Conservation (phyloP, 2,888 invertebrate genomes). For the Nesidiocoris tenuis region DNA sequence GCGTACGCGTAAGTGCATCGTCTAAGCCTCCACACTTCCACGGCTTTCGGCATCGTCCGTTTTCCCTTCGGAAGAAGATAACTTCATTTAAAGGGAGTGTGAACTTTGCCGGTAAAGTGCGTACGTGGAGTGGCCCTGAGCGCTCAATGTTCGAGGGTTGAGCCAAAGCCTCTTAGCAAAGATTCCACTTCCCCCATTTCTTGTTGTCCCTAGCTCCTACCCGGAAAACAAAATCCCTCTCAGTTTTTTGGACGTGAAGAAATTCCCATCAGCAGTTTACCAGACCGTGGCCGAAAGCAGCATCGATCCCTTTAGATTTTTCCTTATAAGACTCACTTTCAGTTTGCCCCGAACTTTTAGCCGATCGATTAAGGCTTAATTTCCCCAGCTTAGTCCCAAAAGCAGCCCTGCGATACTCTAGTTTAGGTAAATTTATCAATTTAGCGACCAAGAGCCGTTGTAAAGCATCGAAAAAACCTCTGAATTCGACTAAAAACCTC, state of each 20-base stretch:
- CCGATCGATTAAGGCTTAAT: no score
- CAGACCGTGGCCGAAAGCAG: no score
- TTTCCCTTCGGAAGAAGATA: constrained; percentile 10
- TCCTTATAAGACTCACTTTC: no score
- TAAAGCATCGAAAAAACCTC: no score
- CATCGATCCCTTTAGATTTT: no score
- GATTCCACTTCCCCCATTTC: not conserved
- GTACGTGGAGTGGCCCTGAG: not conserved
- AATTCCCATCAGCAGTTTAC: no score
- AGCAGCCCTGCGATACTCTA: no score
- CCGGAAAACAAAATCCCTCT: not conserved
- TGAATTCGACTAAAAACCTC: no score
- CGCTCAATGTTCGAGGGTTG: not conserved
- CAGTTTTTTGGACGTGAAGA: not conserved
- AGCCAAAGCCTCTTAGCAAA: not conserved
- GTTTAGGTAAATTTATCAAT: no score
- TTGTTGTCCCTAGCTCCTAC: not conserved
- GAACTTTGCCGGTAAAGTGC: constrained; percentile 10
- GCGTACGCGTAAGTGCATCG: constrained; percentile 23
- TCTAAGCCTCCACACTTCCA: constrained; percentile 9
- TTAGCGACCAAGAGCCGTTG: no score
- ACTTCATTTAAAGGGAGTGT: constrained; percentile 25
- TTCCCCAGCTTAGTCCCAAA: no score
- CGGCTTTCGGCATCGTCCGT: not conserved
- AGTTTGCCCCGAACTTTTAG: no score